Conservation (phyloP, 2,888 invertebrate species). For the Drosophila trichaetosa region DNA sequence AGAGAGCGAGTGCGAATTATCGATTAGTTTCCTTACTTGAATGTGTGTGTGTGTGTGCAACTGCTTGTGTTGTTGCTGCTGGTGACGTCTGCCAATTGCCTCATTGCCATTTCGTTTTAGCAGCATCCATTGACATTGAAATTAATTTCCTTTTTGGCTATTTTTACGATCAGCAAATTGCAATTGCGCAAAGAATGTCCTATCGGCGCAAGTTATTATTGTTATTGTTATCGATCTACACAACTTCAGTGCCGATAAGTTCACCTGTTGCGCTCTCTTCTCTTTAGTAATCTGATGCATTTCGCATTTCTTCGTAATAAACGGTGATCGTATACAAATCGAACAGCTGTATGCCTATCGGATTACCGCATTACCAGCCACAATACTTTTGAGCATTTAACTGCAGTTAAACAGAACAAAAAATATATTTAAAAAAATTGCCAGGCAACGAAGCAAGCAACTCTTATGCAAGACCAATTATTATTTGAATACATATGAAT, state of each 20-base stretch:
- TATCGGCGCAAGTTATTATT: not conserved
- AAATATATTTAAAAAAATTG: conserved; percentile 14
- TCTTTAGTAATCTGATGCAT: conserved; percentile 27
- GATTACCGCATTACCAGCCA: conserved; percentile 31
- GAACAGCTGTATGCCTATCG: conserved; percentile 46
- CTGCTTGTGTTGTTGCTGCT: conserved; percentile 10
- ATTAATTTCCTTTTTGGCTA: conserved; percentile 39
- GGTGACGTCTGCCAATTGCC: conserved; percentile 41
- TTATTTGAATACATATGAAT: not conserved
- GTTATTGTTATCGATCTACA: conserved; percentile 44
- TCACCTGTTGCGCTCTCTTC: conserved; percentile 44
- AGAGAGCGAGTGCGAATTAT: conserved; percentile 48
- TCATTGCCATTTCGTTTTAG: conserved; percentile 41
- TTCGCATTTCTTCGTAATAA: conserved; percentile 41
- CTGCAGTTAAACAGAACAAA: conserved; percentile 28
- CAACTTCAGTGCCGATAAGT: conserved; percentile 32
- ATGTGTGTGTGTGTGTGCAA: conserved; percentile 19
- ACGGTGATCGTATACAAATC: conserved; percentile 9
- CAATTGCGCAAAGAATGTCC: conserved; percentile 20
- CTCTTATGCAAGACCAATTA: conserved; percentile 54
- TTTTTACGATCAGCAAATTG: conserved; percentile 25
- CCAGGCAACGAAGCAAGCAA: conserved; percentile 26
- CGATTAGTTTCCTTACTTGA: conserved; percentile 67
- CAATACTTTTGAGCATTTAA: conserved; percentile 21
- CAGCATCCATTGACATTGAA: conserved; percentile 52